These are phyloP conservation scores for Smithornis capensis DNA, from an alignment of 2,113 vertebrate genomes.

Conservation along the genomic window DNA sequence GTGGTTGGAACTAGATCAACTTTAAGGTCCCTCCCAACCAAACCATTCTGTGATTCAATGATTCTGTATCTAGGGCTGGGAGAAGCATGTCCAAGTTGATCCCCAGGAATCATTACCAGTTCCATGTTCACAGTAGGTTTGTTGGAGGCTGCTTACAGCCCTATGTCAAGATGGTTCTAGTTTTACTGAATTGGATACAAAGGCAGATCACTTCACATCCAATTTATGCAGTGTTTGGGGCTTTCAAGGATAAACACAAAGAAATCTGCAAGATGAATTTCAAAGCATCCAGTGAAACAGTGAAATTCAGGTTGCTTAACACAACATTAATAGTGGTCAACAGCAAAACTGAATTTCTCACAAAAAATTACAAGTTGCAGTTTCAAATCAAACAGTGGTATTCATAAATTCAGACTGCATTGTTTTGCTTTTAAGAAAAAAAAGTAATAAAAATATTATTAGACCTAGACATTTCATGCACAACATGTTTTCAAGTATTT, in stretches of 20 bases:
- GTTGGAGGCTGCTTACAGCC: not conserved
- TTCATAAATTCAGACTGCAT: not conserved
- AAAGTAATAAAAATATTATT: not conserved
- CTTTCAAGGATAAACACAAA: not conserved
- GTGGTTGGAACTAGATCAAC: not conserved
- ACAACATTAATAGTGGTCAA: not conserved
- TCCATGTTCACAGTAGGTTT: not conserved
- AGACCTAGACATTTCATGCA: not conserved
- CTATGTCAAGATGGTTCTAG: not conserved
- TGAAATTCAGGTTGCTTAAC: not conserved
- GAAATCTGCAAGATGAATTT: not conserved
- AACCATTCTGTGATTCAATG: not conserved
- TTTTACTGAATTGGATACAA: not conserved
- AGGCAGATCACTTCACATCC: not conserved
- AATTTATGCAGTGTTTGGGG: not conserved
- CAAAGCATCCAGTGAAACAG: not conserved
- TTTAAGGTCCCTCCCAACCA: not conserved
- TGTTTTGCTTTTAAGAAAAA: not conserved
- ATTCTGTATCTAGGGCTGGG: not conserved
- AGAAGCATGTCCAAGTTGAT: not conserved
- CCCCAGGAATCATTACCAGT: not conserved
- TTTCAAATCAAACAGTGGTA: not conserved
- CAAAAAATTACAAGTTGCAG: not conserved
- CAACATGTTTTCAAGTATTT: not conserved
- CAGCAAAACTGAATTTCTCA: not conserved